Evolutionary conservation across 2,113 vertebrate species (phyloP).

Genomic region (Nyctibius bracteatus): DNA sequence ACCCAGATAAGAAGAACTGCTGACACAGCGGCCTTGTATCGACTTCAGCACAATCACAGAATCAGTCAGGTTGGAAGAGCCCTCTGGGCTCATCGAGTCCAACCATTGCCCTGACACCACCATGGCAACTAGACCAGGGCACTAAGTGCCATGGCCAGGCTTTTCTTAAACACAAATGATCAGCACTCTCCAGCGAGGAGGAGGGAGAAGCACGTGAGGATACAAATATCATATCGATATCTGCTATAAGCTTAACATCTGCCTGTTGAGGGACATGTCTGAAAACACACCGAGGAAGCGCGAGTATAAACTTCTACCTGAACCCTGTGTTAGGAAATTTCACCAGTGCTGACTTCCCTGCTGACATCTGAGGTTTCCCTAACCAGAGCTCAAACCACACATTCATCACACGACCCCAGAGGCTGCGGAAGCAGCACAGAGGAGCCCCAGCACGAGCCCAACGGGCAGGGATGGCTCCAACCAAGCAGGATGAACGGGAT

Average conservation of each 20-base stretch:
- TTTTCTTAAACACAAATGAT: too few relatives aligned
- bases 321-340: background rate
- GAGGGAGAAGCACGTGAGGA: background rate
- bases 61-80: too few relatives aligned
- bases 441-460: background rate
- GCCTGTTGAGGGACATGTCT: background rate
- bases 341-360: background rate
- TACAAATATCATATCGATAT: background rate
- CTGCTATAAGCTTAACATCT: fast-evolving
- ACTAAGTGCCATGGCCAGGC: too few relatives aligned
- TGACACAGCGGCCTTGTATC: fast-evolving
- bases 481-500: background rate
- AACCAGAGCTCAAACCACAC: background rate
- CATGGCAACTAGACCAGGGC: too few relatives aligned
- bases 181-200: background rate
- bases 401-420: fast-evolving
- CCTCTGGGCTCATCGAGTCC: too few relatives aligned
- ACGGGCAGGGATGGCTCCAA: background rate
- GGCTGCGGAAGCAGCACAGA: fast-evolving
- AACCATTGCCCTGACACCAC: too few relatives aligned
- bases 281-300: background rate
- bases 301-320: background rate
- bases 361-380: background rate
- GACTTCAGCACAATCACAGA: fast-evolving
- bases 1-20: background rate